Base-by-base conservation (phyloP, 2,888 invertebrate species). In the Copidosoma aretas region DNA sequence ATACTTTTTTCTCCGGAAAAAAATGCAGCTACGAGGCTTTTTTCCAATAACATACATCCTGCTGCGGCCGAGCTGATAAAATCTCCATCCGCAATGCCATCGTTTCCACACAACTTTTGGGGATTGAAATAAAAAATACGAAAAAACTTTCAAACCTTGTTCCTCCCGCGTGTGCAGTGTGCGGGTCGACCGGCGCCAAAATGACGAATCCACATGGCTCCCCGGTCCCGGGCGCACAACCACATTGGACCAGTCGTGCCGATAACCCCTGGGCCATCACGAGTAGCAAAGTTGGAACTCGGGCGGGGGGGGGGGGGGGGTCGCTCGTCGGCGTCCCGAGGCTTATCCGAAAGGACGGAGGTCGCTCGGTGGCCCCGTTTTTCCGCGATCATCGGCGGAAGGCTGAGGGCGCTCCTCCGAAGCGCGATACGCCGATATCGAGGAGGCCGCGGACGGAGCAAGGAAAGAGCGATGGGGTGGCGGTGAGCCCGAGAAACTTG, bases 371-470 rank as follows among this genome's bases (percentile, higher is more conserved):
- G 39, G n/a, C 60, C 10, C 32, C 19, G 3, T n/a, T n/a, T 52
- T 17, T 24, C 10, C 57, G 39, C 67, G 67, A 61, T 67, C 62
- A 66, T 66, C 56, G n/a, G n/a, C n/a, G n/a, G n/a, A n/a, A n/a
- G n/a, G n/a, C 49, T 49, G 56, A 60, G 61, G 52, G n/a, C 51
- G 64, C 60, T 54, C 64, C 49, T 64, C 59, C 60, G 32, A 60
- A 60, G 60, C 21, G 68, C 64, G 63, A 63, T 68, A 64, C 63
- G 63, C 64, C 60, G 64, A 64, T 68, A 57, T 64, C 15, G 46
- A 22, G 52, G 24, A 51, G n/a, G n/a, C 32, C 32, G 3, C 4
- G 32, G 3, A 32, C 32, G 32, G 32, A 8, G 32, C n/a, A 32
- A 32, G 32, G 32, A 8, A 8, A 32, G 8, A 32, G 8, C 8